Base-by-base conservation (phyloP, 2,888 invertebrate genomes). In the Coleophora deauratella region DNA sequence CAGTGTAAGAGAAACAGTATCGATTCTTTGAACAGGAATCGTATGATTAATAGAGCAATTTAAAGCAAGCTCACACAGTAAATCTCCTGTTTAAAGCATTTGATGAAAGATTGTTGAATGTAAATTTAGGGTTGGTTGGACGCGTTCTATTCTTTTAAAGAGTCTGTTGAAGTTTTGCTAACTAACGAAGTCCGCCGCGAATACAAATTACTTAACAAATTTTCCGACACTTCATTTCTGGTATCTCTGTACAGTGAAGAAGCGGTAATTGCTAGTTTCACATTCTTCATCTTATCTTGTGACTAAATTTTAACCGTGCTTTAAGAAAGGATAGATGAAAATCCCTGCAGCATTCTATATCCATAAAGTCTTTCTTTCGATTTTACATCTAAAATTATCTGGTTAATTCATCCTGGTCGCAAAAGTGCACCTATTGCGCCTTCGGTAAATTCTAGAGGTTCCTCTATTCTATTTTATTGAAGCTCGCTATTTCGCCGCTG, bases 151-250 rank as follows among this genome's bases (percentile, higher is more conserved):
- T 55, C 55, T 12, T 31, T 58, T 58, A 66, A 68, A 63, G 59
- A 64, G 66, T 59, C 68, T 63, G 64, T 65, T 62, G 58, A 69
- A 72, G 67, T 69, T 69, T 59, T 50, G 56, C 64, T 72, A 77
- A 73, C 77, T 72, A 77, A 76, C 77, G 72, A 69, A 73, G 69
- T 50, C 55, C 58, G 57, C 53, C 55, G 53, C 54, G 74, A 75
- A 76, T 76, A 72, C 72, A 75, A 75, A 79, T 73, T 71, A 66
- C 59, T 57, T 59, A 51, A 50, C n/a, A n/a, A 64, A 63, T 62
- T 62, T 63, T 60, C 50, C 41, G 43, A 49, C 49, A 50, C 48
- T 6, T 6, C 21, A 21, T 21, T 21, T 21, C 21, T 6, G 21
- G 21, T 6, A 4, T 21, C 21, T 21, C 21, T 6, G 21, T 3